Conservation (phyloP, 2,113 vertebrate genomes). For the Cochlearius cochlearius region DNA sequence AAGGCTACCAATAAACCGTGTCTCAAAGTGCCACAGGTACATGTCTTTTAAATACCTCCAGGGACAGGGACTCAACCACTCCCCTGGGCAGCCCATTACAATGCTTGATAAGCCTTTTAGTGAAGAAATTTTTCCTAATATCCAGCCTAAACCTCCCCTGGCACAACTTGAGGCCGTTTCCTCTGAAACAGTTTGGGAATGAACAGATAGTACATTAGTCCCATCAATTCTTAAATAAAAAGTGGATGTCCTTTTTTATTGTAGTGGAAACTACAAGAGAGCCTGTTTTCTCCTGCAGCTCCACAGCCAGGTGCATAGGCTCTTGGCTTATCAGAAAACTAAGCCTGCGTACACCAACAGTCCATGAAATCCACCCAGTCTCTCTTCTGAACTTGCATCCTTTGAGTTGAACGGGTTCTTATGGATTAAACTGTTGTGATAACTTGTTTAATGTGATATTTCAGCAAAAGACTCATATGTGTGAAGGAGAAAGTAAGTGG, state of each 20-base stretch:
- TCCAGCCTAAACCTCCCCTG: too few relatives aligned
- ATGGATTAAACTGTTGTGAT: not conserved
- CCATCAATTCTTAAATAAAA: not conserved
- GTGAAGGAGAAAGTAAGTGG: not conserved
- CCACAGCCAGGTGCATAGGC: not conserved
- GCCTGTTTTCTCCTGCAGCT: not conserved
- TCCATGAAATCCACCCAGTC: not conserved
- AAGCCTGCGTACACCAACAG: not conserved
- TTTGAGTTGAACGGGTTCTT: not conserved
- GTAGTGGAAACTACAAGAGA: not conserved
- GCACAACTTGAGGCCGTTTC: not conserved
- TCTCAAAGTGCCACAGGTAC: too few relatives aligned
- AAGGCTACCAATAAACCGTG: not conserved
- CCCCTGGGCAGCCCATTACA: too few relatives aligned
- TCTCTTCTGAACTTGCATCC: not conserved
- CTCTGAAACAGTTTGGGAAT: not conserved
- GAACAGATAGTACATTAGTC: not conserved
- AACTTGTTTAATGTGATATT: not conserved
- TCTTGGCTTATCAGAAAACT: not conserved
- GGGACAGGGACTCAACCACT: too few relatives aligned
- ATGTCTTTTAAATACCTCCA: too few relatives aligned
- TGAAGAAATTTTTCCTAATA: too few relatives aligned
- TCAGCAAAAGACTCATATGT: not conserved
- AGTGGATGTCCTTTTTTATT: not conserved
- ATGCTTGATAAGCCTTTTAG: too few relatives aligned